Evolutionary conservation across 2,797 vertebrate species (phyloP).

Genomic region (Tadarida brasiliensis): DNA sequence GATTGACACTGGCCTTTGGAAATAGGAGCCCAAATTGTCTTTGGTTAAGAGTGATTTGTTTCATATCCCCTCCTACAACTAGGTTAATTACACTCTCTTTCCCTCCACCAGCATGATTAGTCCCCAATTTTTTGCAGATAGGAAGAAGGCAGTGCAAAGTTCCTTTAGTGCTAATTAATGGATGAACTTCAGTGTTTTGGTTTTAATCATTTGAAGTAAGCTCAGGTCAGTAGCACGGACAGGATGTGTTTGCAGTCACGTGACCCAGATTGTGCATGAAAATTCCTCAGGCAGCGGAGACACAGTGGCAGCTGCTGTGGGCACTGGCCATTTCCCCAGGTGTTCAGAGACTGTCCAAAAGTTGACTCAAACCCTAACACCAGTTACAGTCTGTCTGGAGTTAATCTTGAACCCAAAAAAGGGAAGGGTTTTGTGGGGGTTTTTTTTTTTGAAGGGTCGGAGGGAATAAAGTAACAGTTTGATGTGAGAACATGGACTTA

Average conservation of each 20-base stretch:
- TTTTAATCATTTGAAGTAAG: neutral
- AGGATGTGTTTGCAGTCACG: neutral
- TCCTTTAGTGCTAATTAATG: neutral
- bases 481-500: neutral
- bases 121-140: neutral
- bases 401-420: neutral
- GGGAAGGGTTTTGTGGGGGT: neutral
- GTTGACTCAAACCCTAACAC: neutral
- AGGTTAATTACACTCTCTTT: neutral
- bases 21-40: neutral
- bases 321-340: neutral
- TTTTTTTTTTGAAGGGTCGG: neutral
- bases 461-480: neutral
- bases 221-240: neutral
- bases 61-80: neutral
- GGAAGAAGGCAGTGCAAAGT: neutral
- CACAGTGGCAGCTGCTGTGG: neutral
- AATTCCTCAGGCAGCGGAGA: neutral
- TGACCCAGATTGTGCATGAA: neutral
- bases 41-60: conserved; percentile 27
- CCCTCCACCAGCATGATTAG: neutral
- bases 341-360: neutral
- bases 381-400: neutral
- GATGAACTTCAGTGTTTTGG: neutral
- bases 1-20: neutral